These are phyloP conservation scores for Zaprionus lineosus DNA, from an alignment of 2,888 invertebrate genomes.

Conservation along the genomic window DNA sequence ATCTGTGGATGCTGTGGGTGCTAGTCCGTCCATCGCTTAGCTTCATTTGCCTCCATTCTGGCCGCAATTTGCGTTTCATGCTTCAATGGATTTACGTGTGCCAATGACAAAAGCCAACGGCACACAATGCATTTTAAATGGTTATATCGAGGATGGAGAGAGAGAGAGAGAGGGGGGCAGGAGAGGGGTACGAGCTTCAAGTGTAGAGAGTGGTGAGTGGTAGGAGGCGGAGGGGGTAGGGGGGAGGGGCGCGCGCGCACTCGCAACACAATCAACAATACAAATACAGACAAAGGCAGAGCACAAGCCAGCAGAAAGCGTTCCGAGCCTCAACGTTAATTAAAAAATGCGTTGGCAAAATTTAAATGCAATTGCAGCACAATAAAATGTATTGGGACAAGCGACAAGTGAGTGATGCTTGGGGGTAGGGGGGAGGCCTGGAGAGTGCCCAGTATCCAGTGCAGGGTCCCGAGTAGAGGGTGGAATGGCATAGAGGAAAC, in stretches of 20 bases:
- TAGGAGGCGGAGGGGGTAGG: slow-evolving; percentile 5
- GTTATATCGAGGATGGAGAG: slow-evolving; percentile 2
- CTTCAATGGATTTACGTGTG: slow-evolving; percentile 61
- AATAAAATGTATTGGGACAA: slow-evolving; percentile 49
- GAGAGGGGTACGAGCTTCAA: too few species aligned
- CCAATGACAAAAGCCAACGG: slow-evolving; percentile 54
- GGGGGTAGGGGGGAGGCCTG: neutral
- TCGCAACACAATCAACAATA: slow-evolving; percentile 25
- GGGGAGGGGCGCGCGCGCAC: slow-evolving; percentile 34
- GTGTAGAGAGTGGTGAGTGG: too few species aligned
- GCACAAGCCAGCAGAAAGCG: slow-evolving; percentile 32
- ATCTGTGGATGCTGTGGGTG: too few species aligned
- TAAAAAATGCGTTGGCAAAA: slow-evolving; percentile 75
- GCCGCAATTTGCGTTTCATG: slow-evolving; percentile 55
- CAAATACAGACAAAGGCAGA: slow-evolving; percentile 37
- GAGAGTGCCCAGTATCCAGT: too few species aligned
- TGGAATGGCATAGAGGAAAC: slow-evolving; percentile 12
- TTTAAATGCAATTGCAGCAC: slow-evolving; percentile 77
- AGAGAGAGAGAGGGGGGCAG: neutral
- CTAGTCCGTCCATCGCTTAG: too few species aligned
- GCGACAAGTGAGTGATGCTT: too few species aligned
- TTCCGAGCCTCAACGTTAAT: slow-evolving; percentile 62
- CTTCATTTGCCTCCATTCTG: neutral
- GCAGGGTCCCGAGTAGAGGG: too few species aligned
- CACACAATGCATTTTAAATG: slow-evolving; percentile 53